A percentile compares a stretch with the other conserved stretches of the same genome.
Evolutionary conservation across 2,888 invertebrate species (phyloP).

Genomic region (Eutolmus rufibarbis): DNA sequence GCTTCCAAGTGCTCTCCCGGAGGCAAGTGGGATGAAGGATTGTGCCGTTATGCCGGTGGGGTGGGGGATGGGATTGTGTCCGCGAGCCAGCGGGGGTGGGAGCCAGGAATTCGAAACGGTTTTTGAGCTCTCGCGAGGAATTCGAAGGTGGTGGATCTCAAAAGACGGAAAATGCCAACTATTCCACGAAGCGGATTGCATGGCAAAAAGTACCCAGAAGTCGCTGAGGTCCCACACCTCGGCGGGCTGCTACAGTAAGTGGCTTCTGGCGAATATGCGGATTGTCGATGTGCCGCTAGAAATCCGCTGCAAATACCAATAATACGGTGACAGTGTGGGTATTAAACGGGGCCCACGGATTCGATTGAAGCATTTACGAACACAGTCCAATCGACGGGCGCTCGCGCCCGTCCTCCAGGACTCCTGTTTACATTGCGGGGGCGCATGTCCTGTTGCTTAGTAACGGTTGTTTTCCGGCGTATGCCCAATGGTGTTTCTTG

Average conservation of each 20-base stretch:
- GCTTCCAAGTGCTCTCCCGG: background rate
- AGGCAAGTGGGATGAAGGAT: background rate
- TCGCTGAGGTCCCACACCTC: constrained; percentile 6
- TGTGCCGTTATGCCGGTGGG: background rate
- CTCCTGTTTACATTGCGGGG: constrained; percentile 14
- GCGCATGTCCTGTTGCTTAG: constrained; percentile 34
- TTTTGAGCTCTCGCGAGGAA: background rate
- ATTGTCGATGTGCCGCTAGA: constrained; percentile 16
- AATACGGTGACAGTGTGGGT: background rate
- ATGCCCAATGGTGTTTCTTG: constrained; percentile 3
- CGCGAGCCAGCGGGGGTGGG: background rate
- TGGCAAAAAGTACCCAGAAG: background rate
- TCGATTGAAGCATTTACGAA: background rate
- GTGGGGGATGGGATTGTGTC: background rate
- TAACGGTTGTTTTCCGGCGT: constrained; percentile 17
- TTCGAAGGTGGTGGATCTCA: background rate
- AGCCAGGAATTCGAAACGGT: background rate
- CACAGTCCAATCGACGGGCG: constrained; percentile 1
- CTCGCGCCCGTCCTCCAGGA: background rate
- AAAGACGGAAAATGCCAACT: constrained; percentile 19
- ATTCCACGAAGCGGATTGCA: background rate
- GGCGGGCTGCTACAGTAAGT: background rate
- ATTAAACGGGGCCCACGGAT: background rate
- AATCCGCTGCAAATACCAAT: constrained; percentile 12
- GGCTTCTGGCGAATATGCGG: constrained; percentile 8